These are phyloP conservation scores for Mobula birostris DNA, from an alignment of 2,113 vertebrate species.

Conservation along the genomic window DNA sequence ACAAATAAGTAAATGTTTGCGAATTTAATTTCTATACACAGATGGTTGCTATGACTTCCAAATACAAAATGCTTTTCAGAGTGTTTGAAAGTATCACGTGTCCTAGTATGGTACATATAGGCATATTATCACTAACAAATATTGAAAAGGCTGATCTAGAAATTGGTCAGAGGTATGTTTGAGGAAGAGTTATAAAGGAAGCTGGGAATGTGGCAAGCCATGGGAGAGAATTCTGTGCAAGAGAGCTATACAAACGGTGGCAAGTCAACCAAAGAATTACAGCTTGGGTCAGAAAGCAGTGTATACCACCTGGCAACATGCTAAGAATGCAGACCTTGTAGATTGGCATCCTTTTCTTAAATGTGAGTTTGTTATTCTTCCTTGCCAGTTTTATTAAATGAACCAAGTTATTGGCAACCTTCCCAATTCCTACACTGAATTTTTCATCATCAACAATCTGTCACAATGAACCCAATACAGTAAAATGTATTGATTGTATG, in stretches of 20 bases:
- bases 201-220: neutral
- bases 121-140: neutral
- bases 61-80: neutral
- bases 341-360: too few relatives aligned
- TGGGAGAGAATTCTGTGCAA: neutral
- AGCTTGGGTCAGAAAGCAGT: neutral
- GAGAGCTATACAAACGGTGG: neutral
- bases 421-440: too few relatives aligned
- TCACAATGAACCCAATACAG: too few relatives aligned
- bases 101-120: neutral
- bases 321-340: too few relatives aligned
- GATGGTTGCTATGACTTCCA: neutral
- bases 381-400: too few relatives aligned
- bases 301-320: too few relatives aligned
- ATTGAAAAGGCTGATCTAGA: neutral
- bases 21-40: neutral
- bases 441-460: too few relatives aligned
- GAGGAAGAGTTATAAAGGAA: neutral
- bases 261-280: neutral
- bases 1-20: neutral
- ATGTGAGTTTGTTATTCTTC: too few relatives aligned
- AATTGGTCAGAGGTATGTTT: neutral
- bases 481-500: too few relatives aligned
- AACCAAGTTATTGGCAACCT: too few relatives aligned
- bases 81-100: neutral